Evolutionary conservation across 1,140 invertebrate genomes (phyloP).

Genomic region (Zaprionus kolodkinae): DNA sequence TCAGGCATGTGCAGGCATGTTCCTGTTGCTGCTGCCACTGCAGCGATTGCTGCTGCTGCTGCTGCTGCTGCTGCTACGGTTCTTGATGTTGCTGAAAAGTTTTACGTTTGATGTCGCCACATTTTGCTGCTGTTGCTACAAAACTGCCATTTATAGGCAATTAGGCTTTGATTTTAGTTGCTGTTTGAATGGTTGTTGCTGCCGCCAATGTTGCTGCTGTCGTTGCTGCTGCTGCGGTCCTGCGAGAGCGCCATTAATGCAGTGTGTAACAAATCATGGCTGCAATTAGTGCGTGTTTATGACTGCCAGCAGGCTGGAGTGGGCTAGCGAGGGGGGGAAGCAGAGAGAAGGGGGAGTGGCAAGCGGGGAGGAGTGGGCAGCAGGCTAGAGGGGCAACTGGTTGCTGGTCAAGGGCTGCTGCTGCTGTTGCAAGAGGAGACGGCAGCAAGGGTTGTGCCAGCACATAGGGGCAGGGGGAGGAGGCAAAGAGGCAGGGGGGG

Average conservation of each 20-base stretch:
- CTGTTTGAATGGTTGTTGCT: slow-evolving; percentile 45
- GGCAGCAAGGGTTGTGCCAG: not conserved
- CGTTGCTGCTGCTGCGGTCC: slow-evolving; percentile 47
- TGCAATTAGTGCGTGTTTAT: slow-evolving; percentile 82
- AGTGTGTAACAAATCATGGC: slow-evolving; percentile 76
- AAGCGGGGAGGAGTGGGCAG: not conserved
- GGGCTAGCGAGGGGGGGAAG: slow-evolving; percentile 11
- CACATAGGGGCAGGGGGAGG: not conserved
- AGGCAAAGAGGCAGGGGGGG: no score
- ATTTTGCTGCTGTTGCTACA: slow-evolving; percentile 44
- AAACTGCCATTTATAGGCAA: slow-evolving; percentile 79
- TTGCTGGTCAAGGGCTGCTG: slow-evolving; percentile 12
- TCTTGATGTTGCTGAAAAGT: slow-evolving; percentile 55
- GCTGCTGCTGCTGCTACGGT: slow-evolving; percentile 36
- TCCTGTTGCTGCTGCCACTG: slow-evolving; percentile 30
- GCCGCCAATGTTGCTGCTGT: slow-evolving; percentile 16
- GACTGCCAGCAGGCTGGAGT: slow-evolving; percentile 49
- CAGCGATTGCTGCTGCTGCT: not conserved
- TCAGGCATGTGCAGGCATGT: slow-evolving; percentile 10
- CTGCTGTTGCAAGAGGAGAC: not conserved
- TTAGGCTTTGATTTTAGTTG: slow-evolving; percentile 74
- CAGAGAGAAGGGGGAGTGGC: not conserved
- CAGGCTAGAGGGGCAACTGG: slow-evolving; percentile 5
- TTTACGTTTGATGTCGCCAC: slow-evolving; percentile 69
- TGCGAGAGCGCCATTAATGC: slow-evolving; percentile 62